Conservation (phyloP, 2,113 vertebrate species). For the Pleuronectes platessa region DNA sequence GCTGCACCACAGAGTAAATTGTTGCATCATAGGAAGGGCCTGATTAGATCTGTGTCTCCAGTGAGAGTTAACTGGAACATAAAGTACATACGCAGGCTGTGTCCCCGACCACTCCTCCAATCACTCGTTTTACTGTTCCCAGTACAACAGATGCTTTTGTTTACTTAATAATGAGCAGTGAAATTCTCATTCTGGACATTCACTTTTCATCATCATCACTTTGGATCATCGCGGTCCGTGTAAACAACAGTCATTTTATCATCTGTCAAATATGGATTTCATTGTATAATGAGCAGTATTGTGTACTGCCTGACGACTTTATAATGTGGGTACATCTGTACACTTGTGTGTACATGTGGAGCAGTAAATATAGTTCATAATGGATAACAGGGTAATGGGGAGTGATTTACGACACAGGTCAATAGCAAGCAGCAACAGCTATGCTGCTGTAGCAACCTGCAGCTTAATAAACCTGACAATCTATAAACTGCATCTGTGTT, state of each 20-base stretch:
- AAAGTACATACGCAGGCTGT: neutral
- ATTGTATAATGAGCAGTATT: neutral
- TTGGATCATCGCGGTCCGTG: neutral
- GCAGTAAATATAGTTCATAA: neutral
- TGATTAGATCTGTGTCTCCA: slow-evolving; percentile 3
- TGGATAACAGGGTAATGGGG: neutral
- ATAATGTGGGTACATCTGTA: neutral
- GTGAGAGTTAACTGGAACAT: neutral
- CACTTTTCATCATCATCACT: neutral
- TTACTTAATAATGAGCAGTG: neutral
- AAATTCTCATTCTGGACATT: neutral
- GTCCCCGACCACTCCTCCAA: neutral
- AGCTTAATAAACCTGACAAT: neutral
- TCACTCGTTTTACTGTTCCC: neutral
- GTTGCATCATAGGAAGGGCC: slow-evolving; percentile 44
- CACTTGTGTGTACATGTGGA: neutral
- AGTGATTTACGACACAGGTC: neutral
- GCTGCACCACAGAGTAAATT: slow-evolving; percentile 31
- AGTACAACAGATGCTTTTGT: neutral
- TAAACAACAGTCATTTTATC: neutral
- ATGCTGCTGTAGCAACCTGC: neutral
- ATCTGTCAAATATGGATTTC: neutral
- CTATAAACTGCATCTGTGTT: neutral
- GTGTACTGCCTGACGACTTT: neutral
- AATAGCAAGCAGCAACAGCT: neutral